Conservation (phyloP, 2,113 vertebrate genomes). For the Drymodes brunneopygia region DNA sequence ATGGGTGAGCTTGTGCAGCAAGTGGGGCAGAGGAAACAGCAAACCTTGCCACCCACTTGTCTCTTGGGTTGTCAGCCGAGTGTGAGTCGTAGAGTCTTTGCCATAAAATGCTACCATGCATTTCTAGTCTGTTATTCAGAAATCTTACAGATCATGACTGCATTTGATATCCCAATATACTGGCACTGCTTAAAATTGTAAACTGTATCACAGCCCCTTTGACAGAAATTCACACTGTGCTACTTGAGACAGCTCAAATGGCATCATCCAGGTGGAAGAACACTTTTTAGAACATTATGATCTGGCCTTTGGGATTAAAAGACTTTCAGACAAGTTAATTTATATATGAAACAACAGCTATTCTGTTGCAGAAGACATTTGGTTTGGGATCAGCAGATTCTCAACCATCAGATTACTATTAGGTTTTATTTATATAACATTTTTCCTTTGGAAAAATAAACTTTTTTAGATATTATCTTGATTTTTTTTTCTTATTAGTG, state of each 20-base stretch:
- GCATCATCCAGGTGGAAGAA: background rate
- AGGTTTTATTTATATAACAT: background rate
- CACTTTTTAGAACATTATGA: background rate
- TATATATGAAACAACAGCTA: background rate
- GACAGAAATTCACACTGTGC: background rate
- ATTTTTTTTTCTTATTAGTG: background rate
- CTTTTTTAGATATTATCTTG: background rate
- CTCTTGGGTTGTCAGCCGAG: background rate
- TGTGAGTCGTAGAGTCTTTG: background rate
- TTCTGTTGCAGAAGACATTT: background rate
- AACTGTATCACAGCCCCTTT: background rate
- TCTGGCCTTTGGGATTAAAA: background rate
- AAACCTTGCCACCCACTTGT: background rate
- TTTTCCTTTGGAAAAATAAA: background rate
- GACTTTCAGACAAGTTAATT: background rate
- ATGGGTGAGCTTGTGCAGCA: rapidly evolving
- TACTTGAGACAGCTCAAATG: background rate
- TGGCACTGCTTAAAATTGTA: background rate
- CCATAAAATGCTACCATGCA: background rate
- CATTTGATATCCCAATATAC: background rate
- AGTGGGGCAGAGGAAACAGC: background rate
- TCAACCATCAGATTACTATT: background rate
- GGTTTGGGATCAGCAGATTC: background rate
- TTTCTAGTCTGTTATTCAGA: background rate
- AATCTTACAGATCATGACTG: background rate